Percentiles rank a stretch among this genome's conserved stretches.
phyloP scores from a whole-genome alignment of 2,888 invertebrate genomes.

The Drosophila rubida region DNA sequence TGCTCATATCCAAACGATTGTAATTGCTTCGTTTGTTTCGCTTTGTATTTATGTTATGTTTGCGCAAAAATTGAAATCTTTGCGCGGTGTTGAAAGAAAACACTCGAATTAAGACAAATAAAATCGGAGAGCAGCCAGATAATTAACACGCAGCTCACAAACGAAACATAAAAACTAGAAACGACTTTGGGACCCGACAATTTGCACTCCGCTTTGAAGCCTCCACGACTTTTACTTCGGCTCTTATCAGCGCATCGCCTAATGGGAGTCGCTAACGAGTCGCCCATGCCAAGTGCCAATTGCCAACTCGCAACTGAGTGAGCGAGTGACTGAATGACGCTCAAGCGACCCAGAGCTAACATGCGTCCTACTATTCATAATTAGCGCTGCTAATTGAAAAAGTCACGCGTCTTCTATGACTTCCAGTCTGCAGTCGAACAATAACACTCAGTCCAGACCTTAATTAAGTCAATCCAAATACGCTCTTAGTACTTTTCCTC shows the following conservation, averaged over 20 bases:
- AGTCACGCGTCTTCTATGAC: constrained; percentile 48
- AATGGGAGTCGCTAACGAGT: constrained; percentile 43
- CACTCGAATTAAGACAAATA: constrained; percentile 36
- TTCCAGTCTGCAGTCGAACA: constrained; percentile 24
- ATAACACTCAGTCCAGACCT: constrained; percentile 47
- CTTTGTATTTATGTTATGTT: no score
- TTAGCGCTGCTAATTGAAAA: constrained; percentile 72
- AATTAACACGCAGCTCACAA: constrained; percentile 61
- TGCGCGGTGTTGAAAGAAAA: constrained; percentile 20
- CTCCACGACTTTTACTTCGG: constrained; percentile 7
- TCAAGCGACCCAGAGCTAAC: constrained; percentile 32
- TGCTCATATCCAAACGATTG: background rate
- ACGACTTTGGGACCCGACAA: constrained; percentile 31
- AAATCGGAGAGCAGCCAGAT: constrained; percentile 19
- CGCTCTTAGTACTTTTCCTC: background rate
- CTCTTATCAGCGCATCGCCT: constrained; percentile 15
- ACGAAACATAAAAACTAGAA: constrained; percentile 43
- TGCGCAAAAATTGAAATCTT: constrained; percentile 51
- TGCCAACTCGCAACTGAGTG: no score
- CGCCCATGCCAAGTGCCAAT: constrained; percentile 42
- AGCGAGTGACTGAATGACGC: constrained; percentile 16
- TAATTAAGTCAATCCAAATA: constrained; percentile 56
- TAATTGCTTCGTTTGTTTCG: constrained; percentile 4
- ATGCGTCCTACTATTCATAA: constrained; percentile 51
- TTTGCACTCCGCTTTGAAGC: constrained; percentile 9